Evolutionary conservation across 2,797 vertebrate genomes (phyloP).

Genomic region (Tenualosa thibaudeaui): DNA sequence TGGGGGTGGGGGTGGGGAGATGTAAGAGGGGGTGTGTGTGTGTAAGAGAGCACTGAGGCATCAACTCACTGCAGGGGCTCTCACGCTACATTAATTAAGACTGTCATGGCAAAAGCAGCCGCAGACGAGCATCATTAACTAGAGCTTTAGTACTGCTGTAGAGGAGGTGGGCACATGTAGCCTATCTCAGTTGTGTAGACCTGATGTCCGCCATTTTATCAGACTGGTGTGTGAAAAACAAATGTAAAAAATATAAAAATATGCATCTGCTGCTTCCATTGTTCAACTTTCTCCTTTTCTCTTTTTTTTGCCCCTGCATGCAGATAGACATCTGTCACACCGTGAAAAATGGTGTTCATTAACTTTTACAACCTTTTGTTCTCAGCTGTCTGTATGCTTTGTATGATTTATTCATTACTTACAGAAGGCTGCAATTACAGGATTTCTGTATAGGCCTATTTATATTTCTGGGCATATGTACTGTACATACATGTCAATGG

Average conservation of each 20-base stretch:
- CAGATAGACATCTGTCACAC: conserved; percentile 7
- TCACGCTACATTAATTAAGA: conserved; percentile 50
- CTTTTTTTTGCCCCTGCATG: neutral
- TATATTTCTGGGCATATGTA: neutral
- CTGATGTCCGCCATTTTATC: neutral
- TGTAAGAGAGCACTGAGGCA: neutral
- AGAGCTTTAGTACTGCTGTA: neutral
- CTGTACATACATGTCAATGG: no score
- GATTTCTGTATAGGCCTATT: neutral
- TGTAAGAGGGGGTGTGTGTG: neutral
- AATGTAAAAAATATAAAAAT: neutral
- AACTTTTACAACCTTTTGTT: neutral
- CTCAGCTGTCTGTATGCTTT: neutral
- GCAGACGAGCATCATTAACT: neutral
- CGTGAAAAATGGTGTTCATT: neutral
- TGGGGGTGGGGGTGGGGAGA: neutral
- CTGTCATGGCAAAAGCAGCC: conserved; percentile 41
- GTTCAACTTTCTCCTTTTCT: neutral
- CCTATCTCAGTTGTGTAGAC: neutral
- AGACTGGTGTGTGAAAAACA: neutral
- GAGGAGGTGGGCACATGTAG: neutral
- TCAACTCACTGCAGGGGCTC: neutral
- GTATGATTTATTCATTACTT: neutral
- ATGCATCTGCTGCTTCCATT: neutral
- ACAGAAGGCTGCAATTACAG: neutral